Conservation (phyloP, 1,140 invertebrate genomes). For the Teleogryllus occipitalis region DNA sequence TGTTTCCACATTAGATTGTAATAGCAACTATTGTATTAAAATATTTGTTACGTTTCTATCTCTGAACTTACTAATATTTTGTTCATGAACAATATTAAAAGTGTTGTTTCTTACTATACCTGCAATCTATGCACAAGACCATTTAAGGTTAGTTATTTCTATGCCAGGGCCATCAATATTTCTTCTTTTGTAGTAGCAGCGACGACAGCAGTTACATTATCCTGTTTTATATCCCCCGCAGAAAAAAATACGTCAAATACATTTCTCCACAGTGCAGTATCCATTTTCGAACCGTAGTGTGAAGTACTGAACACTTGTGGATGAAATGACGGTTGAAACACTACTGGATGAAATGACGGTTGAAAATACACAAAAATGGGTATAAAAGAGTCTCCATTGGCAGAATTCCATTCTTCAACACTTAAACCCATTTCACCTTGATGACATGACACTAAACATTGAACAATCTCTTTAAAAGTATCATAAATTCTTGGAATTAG, state of each 20-base stretch:
- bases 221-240: slow-evolving; percentile 39
- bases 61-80: neutral
- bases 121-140: slow-evolving; percentile 42
- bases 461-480: slow-evolving; percentile 36
- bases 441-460: slow-evolving; percentile 32
- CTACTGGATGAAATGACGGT: slow-evolving; percentile 32
- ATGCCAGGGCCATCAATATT: slow-evolving; percentile 34
- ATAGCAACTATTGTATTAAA: neutral
- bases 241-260: slow-evolving; percentile 36
- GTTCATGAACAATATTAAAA: neutral
- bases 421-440: slow-evolving; percentile 36
- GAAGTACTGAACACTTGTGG: slow-evolving; percentile 27
- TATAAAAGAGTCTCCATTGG: slow-evolving; percentile 37
- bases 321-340: too few species aligned
- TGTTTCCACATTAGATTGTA: too few species aligned
- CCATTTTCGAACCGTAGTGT: slow-evolving; percentile 18
- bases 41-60: neutral
- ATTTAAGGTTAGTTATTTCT: slow-evolving; percentile 35
- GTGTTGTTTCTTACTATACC: slow-evolving; percentile 25
- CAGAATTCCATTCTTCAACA: slow-evolving; percentile 43
- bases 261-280: slow-evolving; percentile 33
- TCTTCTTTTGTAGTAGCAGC: slow-evolving; percentile 35
- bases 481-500: slow-evolving; percentile 44
- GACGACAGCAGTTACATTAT: slow-evolving; percentile 41
- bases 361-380: slow-evolving; percentile 43